Base-by-base conservation (phyloP, 2,113 vertebrate genomes). In the Merops nubicus region DNA sequence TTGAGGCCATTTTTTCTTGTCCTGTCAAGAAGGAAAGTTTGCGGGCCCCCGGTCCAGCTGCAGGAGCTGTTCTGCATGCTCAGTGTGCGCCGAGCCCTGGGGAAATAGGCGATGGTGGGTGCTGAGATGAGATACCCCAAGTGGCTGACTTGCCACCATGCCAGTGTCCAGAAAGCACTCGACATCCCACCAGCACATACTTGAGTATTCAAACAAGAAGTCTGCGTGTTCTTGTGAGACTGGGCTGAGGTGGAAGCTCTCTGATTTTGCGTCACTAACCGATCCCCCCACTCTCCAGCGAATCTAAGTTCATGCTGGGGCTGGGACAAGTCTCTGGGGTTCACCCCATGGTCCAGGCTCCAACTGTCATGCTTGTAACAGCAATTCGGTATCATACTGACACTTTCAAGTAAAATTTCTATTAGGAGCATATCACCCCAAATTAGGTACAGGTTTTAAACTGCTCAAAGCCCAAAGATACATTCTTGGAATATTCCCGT, bases 381-480 rank as follows among this genome's bases (percentile, higher is more conserved):
- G 29, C 68, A 17, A 20, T 34, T 29, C 8, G 8, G 15, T 14
- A 1, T 18, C 5, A 2, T 3, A 6, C 9, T 11, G 15, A 5
- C 9, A 1, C 7, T 64, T 36, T 25, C 11, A 23, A 53, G 47
- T 43, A 17, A 64, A 86, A 34, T 1, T 6, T 59, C 60, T 81
- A 26, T 45, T 48, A 50, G n/a, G 53, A 64, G 22, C 22, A 0
- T 14, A 2, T 42, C 28, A 4, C 17, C 29, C 34, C 9, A 31
- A 21, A 34, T 22, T 1, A 43, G 6, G 16, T 22, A 22, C 54
- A 19, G 31, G 28, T 29, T 67, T 87, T n/a, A 20, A 31, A 29
- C n/a, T 15, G 13, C 9, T n/a, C 16, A 18, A 36, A 34, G 36
- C 4, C 48, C 34, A 10, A 40, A 36, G 11, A 5, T 28, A 5